A percentile compares a stretch with the other conserved stretches of the same genome.
Evolutionary conservation across 2,888 invertebrate genomes (phyloP).

Genomic region (Sympetrum striolatum): DNA sequence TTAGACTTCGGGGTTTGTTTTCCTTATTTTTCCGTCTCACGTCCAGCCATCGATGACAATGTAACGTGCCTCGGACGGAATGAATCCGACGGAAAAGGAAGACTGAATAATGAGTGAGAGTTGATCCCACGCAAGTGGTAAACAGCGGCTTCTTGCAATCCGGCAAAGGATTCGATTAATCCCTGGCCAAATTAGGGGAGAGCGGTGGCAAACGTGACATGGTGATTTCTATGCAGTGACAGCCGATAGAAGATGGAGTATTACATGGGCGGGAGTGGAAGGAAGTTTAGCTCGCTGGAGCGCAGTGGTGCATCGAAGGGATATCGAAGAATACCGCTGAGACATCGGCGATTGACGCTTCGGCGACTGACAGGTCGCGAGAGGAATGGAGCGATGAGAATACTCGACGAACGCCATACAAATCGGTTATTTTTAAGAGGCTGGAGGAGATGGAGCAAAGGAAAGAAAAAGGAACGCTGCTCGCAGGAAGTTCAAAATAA

Average conservation of each 20-base stretch:
- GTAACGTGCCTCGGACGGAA: not conserved
- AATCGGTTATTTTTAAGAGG: not conserved
- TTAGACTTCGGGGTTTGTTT: not conserved
- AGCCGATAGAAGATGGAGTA: not conserved
- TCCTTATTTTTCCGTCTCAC: not conserved
- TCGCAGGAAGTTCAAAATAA: too few species aligned
- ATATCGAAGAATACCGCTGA: not conserved
- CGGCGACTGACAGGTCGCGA: not conserved
- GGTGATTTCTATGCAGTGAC: not conserved
- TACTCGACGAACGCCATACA: not conserved
- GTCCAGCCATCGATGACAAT: not conserved
- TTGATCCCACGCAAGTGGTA: not conserved
- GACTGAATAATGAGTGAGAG: not conserved
- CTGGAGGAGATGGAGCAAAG: too few species aligned
- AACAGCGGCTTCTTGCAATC: not conserved
- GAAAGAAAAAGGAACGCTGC: too few species aligned
- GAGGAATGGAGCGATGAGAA: not conserved
- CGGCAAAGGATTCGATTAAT: not conserved
- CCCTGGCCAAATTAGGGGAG: not conserved
- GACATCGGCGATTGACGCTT: not conserved
- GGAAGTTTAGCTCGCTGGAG: not conserved
- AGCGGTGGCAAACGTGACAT: not conserved
- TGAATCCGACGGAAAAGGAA: not conserved
- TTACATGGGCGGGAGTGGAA: not conserved
- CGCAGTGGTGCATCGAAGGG: not conserved